Conservation (phyloP, 2,797 vertebrate genomes). For the Rousettus madagascariensis region DNA sequence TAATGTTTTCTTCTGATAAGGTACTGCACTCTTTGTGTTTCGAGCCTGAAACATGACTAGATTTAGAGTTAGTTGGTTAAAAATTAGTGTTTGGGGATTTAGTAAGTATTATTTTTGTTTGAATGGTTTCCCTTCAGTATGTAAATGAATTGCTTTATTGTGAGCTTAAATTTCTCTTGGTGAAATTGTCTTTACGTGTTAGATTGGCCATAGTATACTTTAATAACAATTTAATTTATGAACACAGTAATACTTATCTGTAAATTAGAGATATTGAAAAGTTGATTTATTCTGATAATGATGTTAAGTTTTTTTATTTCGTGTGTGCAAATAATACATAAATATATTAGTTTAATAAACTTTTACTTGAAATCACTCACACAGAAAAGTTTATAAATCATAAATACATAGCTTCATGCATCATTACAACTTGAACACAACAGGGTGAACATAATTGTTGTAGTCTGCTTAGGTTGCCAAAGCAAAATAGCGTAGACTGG, state of each 20-base stretch:
- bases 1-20: neutral
- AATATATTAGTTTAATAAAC: conserved; percentile 36
- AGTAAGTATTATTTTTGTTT: conserved; percentile 14
- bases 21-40: neutral
- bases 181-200: conserved; percentile 8
- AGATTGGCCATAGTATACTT: neutral
- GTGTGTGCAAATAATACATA: neutral
- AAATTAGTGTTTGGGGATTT: neutral
- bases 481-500: neutral
- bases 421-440: neutral
- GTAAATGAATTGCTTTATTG: neutral
- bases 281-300: conserved; percentile 33
- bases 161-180: conserved; percentile 43
- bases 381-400: conserved; percentile 20
- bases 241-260: conserved; percentile 34
- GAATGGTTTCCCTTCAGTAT: neutral
- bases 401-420: neutral
- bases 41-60: neutral
- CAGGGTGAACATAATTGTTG: neutral
- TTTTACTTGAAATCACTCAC: conserved; percentile 45
- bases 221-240: conserved; percentile 35
- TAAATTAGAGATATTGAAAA: conserved; percentile 46
- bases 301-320: conserved; percentile 78
- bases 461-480: neutral
- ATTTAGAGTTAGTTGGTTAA: conserved; percentile 9